Percentiles rank a stretch among this genome's conserved stretches.
Evolutionary conservation across 2,888 invertebrate genomes (phyloP).

Genomic region (Stenurella melanura): DNA sequence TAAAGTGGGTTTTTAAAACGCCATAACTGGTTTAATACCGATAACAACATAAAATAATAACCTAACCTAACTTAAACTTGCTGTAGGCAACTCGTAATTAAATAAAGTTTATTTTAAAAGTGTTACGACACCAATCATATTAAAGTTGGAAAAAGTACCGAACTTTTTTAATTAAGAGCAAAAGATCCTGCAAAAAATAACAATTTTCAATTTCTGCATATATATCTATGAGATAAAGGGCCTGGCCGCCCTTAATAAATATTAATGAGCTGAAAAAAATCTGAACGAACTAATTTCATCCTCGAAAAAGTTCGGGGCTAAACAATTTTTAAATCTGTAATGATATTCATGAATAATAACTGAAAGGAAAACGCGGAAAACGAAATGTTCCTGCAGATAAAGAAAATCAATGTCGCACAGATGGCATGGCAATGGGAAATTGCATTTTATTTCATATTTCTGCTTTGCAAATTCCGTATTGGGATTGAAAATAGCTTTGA

Average conservation of each 20-base stretch:
- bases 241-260: neutral
- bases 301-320: neutral
- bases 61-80: neutral
- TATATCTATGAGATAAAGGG: neutral
- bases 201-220: neutral
- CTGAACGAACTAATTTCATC: conserved; percentile 4
- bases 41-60: too few relatives aligned
- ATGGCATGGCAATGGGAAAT: neutral
- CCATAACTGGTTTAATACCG: too few relatives aligned
- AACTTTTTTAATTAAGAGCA: neutral
- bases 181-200: neutral
- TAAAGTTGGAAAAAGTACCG: neutral
- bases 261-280: conserved; percentile 6
- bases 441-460: conserved; percentile 24
- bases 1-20: too few relatives aligned
- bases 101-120: neutral
- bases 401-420: conserved; percentile 9
- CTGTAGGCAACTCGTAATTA: neutral
- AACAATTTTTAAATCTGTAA: conserved; percentile 1
- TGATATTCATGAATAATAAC: conserved; percentile 6
- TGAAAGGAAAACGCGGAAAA: neutral
- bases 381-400: neutral
- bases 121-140: neutral
- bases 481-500: conserved; percentile 13
- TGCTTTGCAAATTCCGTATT: conserved; percentile 2